phyloP scores from a whole-genome alignment of 1,140 invertebrate species.

The Drosophila pandora region DNA sequence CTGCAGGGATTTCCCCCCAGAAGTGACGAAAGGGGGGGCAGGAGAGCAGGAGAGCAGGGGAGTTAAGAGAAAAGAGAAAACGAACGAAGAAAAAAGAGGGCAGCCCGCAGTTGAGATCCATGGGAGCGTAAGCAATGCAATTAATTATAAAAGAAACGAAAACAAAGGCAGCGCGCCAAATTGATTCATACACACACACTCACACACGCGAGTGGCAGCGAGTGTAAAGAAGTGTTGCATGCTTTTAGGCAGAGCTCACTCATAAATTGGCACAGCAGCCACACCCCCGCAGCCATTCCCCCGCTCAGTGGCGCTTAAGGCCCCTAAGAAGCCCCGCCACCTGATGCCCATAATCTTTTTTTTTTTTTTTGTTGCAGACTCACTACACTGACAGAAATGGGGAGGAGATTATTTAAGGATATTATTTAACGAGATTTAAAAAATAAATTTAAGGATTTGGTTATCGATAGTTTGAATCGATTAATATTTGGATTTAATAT shows the following conservation, averaged over 20 bases:
- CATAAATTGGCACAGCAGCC: conserved; percentile 64
- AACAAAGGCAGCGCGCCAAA: conserved; percentile 74
- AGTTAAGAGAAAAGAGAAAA: neutral
- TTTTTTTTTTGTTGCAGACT: conserved; percentile 11
- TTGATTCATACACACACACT: conserved; percentile 49
- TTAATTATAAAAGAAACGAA: conserved; percentile 79
- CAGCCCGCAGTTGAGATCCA: conserved; percentile 48
- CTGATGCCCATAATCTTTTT: neutral
- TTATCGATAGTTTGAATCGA: no score
- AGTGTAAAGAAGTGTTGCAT: conserved; percentile 71
- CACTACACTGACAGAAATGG: conserved; percentile 3
- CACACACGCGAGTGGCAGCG: conserved; percentile 11
- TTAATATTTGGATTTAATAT: no score
- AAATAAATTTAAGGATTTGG: no score
- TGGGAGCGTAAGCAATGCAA: conserved; percentile 76
- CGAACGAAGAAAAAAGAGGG: neutral
- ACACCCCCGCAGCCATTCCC: neutral
- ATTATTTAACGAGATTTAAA: neutral
- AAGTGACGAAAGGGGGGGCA: neutral
- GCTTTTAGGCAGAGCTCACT: conserved; percentile 68
- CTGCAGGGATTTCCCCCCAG: neutral
- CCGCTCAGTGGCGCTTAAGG: neutral
- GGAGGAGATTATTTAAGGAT: neutral
- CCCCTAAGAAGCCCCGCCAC: neutral
- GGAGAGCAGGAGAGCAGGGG: no score